phyloP scores from a whole-genome alignment of 2,888 invertebrate genomes.

The Tortricodes alternella region DNA sequence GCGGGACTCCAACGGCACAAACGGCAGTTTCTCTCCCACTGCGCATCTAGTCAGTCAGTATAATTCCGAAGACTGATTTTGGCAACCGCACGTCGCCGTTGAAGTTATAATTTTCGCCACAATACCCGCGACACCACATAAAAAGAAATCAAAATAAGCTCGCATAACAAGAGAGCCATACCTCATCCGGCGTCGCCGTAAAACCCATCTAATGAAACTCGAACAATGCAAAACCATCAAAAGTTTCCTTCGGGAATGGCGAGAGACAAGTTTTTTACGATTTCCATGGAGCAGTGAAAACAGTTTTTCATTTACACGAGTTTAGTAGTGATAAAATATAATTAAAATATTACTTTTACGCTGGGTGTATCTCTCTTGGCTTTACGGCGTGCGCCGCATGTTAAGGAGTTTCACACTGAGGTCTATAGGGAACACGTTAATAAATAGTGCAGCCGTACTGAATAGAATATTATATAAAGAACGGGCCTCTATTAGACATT shows the following conservation, averaged over 20 bases:
- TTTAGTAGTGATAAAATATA: slow-evolving; percentile 82
- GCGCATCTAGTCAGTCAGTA: too few species aligned
- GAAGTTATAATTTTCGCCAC: slow-evolving; percentile 2
- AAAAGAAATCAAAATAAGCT: slow-evolving; percentile 23
- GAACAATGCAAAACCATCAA: slow-evolving; percentile 75
- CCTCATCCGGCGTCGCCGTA: slow-evolving; percentile 44
- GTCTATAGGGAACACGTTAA: slow-evolving; percentile 41
- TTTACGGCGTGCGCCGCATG: slow-evolving; percentile 66
- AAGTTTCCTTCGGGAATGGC: slow-evolving; percentile 55
- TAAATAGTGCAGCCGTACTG: too few species aligned
- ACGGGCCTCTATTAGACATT: too few species aligned
- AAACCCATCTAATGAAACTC: slow-evolving; percentile 64
- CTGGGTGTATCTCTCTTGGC: slow-evolving; percentile 67
- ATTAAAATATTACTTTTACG: slow-evolving; percentile 80
- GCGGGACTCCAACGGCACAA: too few species aligned
- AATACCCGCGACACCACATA: background rate
- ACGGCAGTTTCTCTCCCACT: too few species aligned
- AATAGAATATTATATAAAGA: too few species aligned
- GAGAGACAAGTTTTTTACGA: slow-evolving; percentile 79
- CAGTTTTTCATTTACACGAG: slow-evolving; percentile 82
- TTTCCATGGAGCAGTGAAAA: slow-evolving; percentile 74
- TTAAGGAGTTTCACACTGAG: slow-evolving; percentile 54
- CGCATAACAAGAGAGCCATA: slow-evolving; percentile 36
- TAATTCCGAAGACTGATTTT: too few species aligned
- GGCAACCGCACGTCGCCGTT: background rate